Evolutionary conservation across 2,797 vertebrate species (phyloP), one percentile per base, ranked within the genome.

Genomic region (Cyclura pinguis): DNA sequence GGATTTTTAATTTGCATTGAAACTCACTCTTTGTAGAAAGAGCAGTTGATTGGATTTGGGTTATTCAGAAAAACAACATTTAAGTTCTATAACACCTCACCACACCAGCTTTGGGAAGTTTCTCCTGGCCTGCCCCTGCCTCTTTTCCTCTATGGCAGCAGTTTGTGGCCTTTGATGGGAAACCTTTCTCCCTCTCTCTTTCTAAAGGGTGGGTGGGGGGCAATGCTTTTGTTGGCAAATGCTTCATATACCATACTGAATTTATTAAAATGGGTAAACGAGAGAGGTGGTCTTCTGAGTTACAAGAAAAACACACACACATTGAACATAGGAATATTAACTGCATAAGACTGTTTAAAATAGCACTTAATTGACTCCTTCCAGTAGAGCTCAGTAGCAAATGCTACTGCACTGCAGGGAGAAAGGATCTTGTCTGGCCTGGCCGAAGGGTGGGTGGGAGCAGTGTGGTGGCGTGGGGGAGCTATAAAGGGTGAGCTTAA

Each of bases 241-340:
- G 82, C 77, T 88, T 91, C 82, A 91, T 42, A 87, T 32, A 78
- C 80, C 90, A 78, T 87, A 50, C 85, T 87, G 90, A 87, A 87
- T 91, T 76, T 91, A 87, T 87, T 91, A 91, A 84, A 84, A 91
- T 77, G 47, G 85, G 85, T 55, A 81, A 91, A 91, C 85, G 84
- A 87, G 85, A 93, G 90, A 89, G 87, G 64, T 89, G 85, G 87
- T 84, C 90, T 92, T 92, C 90, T 69, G 82, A 90, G 88, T 91
- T 91, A 91, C 92, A 91, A 91, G 93, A 91, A 82, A 93, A 90
- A 91, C 55, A 94, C 85, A 80, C 89, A 73, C 24, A 77, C 82
- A 24, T 93, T 59, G 76, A 74, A 94, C 92, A 91, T 35, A 85
- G 90, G 67, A 82, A 87, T 95, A 93, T 92, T 85, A 93, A 91